Evolutionary conservation across 37 sponge, comb jelly and placozoan genomes (phyloP).

Genomic region (Aplysina aerophoba): DNA sequence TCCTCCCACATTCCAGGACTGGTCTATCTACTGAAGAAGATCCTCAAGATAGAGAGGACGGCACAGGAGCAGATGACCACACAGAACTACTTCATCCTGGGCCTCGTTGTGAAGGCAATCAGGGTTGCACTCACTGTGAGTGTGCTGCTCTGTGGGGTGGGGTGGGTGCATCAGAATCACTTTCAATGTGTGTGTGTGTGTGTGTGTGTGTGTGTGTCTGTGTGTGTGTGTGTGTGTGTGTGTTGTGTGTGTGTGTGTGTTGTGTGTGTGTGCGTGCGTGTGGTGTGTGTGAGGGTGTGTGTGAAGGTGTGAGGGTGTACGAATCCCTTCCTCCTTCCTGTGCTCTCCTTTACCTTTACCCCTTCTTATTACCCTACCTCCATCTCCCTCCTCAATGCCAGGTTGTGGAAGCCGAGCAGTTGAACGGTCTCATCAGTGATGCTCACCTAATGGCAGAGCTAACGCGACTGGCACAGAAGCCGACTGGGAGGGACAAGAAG

Average conservation of each 20-base stretch:
- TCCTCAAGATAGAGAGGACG: not conserved
- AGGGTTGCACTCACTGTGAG: conserved; percentile 8
- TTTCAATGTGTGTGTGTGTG: too few relatives aligned
- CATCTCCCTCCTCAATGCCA: too few relatives aligned
- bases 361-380: too few relatives aligned
- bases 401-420: not conserved
- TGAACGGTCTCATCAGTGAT: conserved; percentile 11
- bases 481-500: conserved; percentile 61
- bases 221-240: too few relatives aligned
- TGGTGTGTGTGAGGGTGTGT: too few relatives aligned
- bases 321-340: too few relatives aligned
- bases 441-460: conserved; percentile 44
- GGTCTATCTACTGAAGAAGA: not conserved
- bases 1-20: not conserved
- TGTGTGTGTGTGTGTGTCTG: not conserved
- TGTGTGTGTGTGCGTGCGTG: too few relatives aligned
- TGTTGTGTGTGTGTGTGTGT: too few relatives aligned
- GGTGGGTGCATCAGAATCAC: too few relatives aligned
- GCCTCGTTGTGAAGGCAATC: conserved; percentile 5
- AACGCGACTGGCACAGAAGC: conserved; percentile 48
- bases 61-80: not conserved
- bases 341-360: too few relatives aligned
- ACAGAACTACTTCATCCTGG: conserved; percentile 4
- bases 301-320: too few relatives aligned
- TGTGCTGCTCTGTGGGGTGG: not conserved